Conservation (phyloP, 2,797 vertebrate genomes). For the Alcedo quadribrachys region DNA sequence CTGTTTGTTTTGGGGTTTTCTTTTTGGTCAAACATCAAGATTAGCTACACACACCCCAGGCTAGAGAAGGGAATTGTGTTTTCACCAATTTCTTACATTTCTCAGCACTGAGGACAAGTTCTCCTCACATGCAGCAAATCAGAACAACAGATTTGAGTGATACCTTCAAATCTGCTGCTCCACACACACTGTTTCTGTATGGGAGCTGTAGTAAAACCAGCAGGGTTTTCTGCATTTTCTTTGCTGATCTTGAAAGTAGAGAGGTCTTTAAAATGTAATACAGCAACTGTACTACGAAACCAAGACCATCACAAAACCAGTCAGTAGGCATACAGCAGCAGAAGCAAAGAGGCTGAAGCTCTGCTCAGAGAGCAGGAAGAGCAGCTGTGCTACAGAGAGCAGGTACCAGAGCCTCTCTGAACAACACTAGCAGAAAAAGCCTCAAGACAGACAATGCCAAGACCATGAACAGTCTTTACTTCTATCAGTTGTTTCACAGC, state of each 20-base stretch:
- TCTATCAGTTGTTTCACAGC: constrained; percentile 63
- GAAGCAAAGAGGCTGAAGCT: not conserved
- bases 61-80: accelerated
- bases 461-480: constrained; percentile 67
- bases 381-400: not conserved
- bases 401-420: constrained; percentile 3
- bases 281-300: not conserved
- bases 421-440: constrained; percentile 55
- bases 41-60: not conserved
- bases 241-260: not conserved
- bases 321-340: not conserved
- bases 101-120: not conserved
- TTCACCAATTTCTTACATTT: not conserved
- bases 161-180: not conserved
- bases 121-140: not conserved
- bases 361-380: not conserved
- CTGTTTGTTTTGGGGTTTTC: too few relatives aligned
- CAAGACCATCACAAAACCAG: not conserved
- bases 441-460: constrained; percentile 59
- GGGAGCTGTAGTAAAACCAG: not conserved
- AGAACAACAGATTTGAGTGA: not conserved
- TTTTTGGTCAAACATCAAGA: not conserved
- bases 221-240: not conserved
- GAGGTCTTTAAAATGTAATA: not conserved
- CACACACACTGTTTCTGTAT: not conserved